Percentiles rank a stretch among this genome's conserved stretches.
phyloP scores from a whole-genome alignment of 2,797 vertebrate genomes.

The Cyclopterus lumpus region DNA sequence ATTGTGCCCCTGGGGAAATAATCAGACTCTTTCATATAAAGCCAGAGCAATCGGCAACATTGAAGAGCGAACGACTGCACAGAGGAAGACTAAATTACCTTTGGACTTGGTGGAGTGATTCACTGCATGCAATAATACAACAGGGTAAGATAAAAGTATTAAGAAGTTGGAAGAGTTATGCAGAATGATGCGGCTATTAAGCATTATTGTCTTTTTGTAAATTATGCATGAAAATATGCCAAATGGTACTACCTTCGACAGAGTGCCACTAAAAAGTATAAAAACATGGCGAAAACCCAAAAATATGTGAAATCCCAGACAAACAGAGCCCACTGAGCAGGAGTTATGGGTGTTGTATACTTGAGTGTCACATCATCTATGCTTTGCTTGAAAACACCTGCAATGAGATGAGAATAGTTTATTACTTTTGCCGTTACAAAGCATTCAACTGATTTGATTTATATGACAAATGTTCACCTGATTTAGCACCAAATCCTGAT shows the following conservation, averaged over 20 bases:
- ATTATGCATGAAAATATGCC: slow-evolving; percentile 20
- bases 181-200: slow-evolving; percentile 11
- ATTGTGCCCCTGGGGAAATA: slow-evolving; percentile 48
- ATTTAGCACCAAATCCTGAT: slow-evolving; percentile 56
- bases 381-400: slow-evolving; percentile 71
- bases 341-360: slow-evolving; percentile 69
- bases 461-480: slow-evolving; percentile 60
- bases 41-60: slow-evolving; percentile 44
- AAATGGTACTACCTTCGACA: slow-evolving; percentile 70
- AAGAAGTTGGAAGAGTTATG: slow-evolving; percentile 14
- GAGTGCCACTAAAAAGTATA: slow-evolving; percentile 71
- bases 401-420: background rate
- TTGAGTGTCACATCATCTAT: slow-evolving; percentile 68
- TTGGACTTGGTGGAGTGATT: slow-evolving; percentile 37
- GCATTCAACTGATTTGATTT: background rate
- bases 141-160: slow-evolving; percentile 17
- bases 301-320: slow-evolving; percentile 74
- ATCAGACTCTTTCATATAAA: slow-evolving; percentile 32
- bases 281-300: slow-evolving; percentile 70
- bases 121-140: slow-evolving; percentile 23
- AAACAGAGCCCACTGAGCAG: slow-evolving; percentile 69
- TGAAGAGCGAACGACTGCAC: slow-evolving; percentile 45
- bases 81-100: slow-evolving; percentile 37
- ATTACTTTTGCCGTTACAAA: background rate
- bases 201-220: background rate